Base-by-base conservation (phyloP, 2,113 vertebrate genomes). In the Tapirus terrestris region DNA sequence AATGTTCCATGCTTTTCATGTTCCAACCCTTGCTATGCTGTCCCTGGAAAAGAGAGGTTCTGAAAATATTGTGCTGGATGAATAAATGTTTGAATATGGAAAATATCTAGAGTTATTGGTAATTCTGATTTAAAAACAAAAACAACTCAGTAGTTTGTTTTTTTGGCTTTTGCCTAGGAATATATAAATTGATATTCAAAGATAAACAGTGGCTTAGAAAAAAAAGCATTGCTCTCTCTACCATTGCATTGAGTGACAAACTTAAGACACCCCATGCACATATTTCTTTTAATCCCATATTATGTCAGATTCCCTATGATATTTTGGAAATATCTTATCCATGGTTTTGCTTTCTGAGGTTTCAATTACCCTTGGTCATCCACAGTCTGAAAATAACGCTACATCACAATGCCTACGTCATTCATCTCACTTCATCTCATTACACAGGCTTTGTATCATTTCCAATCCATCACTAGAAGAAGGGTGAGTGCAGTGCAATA, bases 111-210 rank as follows among this genome's bases (percentile, higher is more conserved):
- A 56, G 68, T 84, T 72, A 21, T 53, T 77, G 6, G 18, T 67
- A 23, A 75, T 84, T 60, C 51, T 77, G 18, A 81, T 53, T 85
- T 67, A 31, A 92, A 96, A 63, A 79, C 53, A 20, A 70, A 61
- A n/a, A 45, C 72, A 67, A 51, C 21, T 27, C 33, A 53, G 17
- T 27, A 56, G 65, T 72, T 72, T 85, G 36, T 29, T 48, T 33
- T 88, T 83, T 97, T 97, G 33, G 33, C 33, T 83, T 92, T 83
- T 95, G 10, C 25, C 25, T 20, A 63, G 25, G 11, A 75, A 67
- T 79, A 81, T 17, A 53, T 43, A 73, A n/a, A 33, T n/a, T 80
- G 91, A 72, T 67, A 51, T 86, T 48, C 33, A 75, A 93, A 68
- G 51, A 68, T 23, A 72, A 94, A 25, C 43, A 80, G 21, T 61